phyloP scores from a whole-genome alignment of 2,113 vertebrate species.

The Aspidoscelis tigris region DNA sequence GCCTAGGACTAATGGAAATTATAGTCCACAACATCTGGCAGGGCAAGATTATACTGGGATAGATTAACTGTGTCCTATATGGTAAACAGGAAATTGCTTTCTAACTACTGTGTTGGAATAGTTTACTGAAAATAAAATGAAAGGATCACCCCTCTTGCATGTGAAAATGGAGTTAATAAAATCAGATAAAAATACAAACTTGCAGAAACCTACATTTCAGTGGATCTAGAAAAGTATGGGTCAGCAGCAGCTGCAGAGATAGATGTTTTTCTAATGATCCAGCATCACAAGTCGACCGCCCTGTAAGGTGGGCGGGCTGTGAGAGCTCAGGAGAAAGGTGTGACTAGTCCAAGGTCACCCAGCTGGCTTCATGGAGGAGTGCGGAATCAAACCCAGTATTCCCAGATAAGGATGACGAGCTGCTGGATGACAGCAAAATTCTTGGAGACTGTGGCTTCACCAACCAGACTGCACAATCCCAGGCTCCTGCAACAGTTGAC shows the following conservation, averaged over 20 bases:
- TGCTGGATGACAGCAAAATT: constrained; percentile 88
- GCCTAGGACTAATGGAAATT: neutral
- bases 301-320: no score
- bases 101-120: no score
- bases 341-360: no score
- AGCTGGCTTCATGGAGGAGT: no score
- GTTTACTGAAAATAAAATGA: no score
- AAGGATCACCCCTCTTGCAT: no score
- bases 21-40: neutral
- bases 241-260: constrained; percentile 59
- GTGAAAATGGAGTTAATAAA: no score
- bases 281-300: constrained; percentile 88
- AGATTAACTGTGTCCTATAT: no score
- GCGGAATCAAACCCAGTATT: no score
- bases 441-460: constrained; percentile 92
- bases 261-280: constrained; percentile 93
- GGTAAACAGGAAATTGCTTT: no score
- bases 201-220: neutral
- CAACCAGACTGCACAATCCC: constrained; percentile 89
- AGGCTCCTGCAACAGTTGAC: constrained; percentile 90
- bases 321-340: no score
- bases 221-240: neutral
- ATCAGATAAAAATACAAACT: neutral
- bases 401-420: constrained; percentile 79
- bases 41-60: no score